phyloP scores from a whole-genome alignment of 2,797 vertebrate species.

The Sebastes cheni region DNA sequence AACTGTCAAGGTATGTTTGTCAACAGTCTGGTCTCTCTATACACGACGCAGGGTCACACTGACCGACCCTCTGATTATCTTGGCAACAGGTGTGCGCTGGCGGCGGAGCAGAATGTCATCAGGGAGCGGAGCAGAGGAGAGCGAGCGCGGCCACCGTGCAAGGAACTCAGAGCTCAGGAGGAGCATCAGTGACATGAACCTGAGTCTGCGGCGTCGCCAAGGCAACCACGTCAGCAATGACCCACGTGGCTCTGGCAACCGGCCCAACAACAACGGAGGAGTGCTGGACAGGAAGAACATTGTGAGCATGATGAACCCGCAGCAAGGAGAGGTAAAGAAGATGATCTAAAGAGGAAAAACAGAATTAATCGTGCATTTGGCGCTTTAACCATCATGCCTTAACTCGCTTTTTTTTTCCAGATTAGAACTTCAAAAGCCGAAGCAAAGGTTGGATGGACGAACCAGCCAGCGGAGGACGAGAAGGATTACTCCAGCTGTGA shows the following conservation, averaged over 20 bases:
- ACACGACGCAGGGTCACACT: neutral
- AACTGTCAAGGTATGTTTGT: slow-evolving; percentile 78
- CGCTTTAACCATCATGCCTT: neutral
- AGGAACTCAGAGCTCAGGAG: slow-evolving; percentile 88
- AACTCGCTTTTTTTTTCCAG: slow-evolving; percentile 44
- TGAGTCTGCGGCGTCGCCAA: slow-evolving; percentile 88
- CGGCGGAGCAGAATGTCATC: slow-evolving; percentile 87
- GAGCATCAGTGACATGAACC: slow-evolving; percentile 94
- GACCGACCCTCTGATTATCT: slow-evolving; percentile 16
- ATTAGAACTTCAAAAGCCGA: slow-evolving; percentile 69
- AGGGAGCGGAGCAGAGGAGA: slow-evolving; percentile 82
- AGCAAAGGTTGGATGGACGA: slow-evolving; percentile 75
- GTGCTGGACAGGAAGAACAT: slow-evolving; percentile 86
- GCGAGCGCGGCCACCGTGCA: slow-evolving; percentile 84
- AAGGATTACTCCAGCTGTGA: slow-evolving; percentile 82
- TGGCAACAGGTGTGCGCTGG: slow-evolving; percentile 74
- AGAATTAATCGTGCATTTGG: neutral
- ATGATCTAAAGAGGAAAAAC: neutral
- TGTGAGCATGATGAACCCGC: slow-evolving; percentile 87
- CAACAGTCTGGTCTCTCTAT: neutral
- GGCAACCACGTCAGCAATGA: slow-evolving; percentile 79
- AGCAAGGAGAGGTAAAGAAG: slow-evolving; percentile 76
- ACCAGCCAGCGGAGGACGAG: slow-evolving; percentile 73
- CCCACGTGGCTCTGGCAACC: slow-evolving; percentile 53
- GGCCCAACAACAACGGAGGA: slow-evolving; percentile 62